Conservation (phyloP, 2,888 invertebrate genomes). For the Tinea pellionella region DNA sequence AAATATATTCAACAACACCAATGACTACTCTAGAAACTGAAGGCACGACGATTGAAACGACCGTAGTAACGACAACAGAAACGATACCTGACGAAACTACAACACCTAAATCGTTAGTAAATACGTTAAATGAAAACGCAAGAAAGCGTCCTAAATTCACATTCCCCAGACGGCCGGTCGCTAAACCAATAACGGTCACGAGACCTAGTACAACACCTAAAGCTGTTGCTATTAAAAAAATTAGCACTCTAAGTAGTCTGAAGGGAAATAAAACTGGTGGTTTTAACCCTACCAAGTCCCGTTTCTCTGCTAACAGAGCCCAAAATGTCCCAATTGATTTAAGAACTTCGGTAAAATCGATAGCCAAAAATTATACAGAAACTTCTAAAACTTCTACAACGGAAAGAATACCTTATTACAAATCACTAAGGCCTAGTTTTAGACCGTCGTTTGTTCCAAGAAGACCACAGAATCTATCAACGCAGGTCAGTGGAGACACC, state of each 20-base stretch:
- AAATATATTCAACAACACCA: constrained; percentile 8
- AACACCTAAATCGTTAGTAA: constrained; percentile 39
- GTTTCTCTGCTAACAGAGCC: constrained; percentile 42
- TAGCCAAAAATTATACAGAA: constrained; percentile 42
- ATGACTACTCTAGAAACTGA: constrained; percentile 23
- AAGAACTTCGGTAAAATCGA: constrained; percentile 33
- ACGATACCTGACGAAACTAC: constrained; percentile 39
- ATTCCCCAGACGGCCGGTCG: constrained; percentile 47
- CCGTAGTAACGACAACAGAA: constrained; percentile 29
- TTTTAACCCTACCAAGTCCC: constrained; percentile 42
- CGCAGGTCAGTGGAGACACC: constrained; percentile 28
- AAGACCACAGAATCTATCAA: constrained; percentile 34
- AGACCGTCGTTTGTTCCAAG: constrained; percentile 53
- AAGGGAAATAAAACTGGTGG: constrained; percentile 43
- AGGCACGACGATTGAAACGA: constrained; percentile 17
- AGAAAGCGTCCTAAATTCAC: constrained; percentile 48
- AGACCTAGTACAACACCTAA: constrained; percentile 26
- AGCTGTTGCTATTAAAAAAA: constrained; percentile 30
- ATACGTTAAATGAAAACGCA: constrained; percentile 21
- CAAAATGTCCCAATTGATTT: constrained; percentile 58
- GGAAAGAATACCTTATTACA: constrained; percentile 46
- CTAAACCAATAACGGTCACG: constrained; percentile 44
- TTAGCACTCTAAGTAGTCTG: constrained; percentile 30
- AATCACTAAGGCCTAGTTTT: constrained; percentile 47
- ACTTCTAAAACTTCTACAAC: constrained; percentile 40